Conservation (phyloP, 2,888 invertebrate genomes). For the Lycocerus yunnanus region DNA sequence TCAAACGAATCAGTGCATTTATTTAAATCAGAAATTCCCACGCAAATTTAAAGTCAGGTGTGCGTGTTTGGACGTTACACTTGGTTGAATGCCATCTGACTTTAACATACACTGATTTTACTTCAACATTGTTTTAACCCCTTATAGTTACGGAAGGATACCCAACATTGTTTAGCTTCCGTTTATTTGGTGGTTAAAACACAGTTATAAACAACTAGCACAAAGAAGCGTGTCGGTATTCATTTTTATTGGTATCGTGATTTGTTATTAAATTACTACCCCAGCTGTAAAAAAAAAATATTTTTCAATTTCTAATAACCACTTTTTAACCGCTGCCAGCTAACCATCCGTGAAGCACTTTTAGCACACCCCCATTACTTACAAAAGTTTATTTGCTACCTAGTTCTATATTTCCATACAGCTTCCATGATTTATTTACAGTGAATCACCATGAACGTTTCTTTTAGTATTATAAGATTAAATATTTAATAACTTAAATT, state of each 20-base stretch:
- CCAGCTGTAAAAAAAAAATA: background rate
- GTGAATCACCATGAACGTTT: too few relatives aligned
- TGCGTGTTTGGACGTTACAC: conserved; percentile 15
- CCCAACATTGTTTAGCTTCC: conserved; percentile 48
- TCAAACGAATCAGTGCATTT: background rate
- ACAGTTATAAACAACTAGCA: conserved; percentile 45
- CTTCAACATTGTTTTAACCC: conserved; percentile 41
- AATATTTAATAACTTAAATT: too few relatives aligned
- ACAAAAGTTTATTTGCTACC: background rate
- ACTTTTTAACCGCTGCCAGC: background rate
- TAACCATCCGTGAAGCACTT: background rate
- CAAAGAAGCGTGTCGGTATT: conserved; percentile 46
- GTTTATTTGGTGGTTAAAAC: conserved; percentile 45
- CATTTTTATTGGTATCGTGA: conserved; percentile 40
- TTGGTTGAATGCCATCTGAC: conserved; percentile 33
- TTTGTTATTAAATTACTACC: conserved; percentile 37
- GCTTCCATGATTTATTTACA: too few relatives aligned
- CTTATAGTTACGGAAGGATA: conserved; percentile 48
- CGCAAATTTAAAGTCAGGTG: conserved; percentile 24
- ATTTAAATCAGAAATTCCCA: conserved; percentile 13
- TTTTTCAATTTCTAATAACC: background rate
- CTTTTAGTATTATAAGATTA: too few relatives aligned
- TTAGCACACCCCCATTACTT: background rate
- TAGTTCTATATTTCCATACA: too few relatives aligned
- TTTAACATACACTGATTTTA: conserved; percentile 40